Percentiles rank a stretch among this genome's conserved stretches.
These are phyloP conservation scores for Neolamprologus tretocephalus DNA, from an alignment of 2,113 vertebrate species.

Conservation along the genomic window DNA sequence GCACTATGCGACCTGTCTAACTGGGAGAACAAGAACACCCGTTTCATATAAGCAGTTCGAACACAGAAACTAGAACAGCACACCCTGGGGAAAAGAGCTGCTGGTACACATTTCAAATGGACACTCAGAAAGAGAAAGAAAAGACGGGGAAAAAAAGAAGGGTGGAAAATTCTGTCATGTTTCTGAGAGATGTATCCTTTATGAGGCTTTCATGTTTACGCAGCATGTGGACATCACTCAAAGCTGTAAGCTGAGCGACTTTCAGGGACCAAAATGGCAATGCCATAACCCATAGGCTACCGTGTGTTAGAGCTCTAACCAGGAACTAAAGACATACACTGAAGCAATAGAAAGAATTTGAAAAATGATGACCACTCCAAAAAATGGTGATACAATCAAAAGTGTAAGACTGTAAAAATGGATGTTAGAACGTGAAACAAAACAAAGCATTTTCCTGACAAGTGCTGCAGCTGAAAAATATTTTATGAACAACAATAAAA, in stretches of 20 bases:
- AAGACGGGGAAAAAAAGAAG: fast-evolving
- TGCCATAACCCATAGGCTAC: neutral
- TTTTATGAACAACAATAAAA: neutral
- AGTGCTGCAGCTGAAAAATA: neutral
- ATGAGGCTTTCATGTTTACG: neutral
- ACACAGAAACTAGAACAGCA: conserved; percentile 5
- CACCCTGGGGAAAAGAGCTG: neutral
- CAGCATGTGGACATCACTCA: neutral
- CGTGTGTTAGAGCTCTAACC: neutral
- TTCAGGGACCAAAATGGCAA: neutral
- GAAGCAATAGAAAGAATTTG: neutral
- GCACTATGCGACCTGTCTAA: conserved; percentile 19
- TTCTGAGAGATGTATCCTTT: neutral
- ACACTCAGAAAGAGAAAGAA: neutral
- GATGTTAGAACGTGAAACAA: neutral
- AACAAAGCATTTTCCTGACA: neutral
- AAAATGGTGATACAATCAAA: neutral
- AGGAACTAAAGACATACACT: neutral
- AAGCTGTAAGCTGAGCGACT: neutral
- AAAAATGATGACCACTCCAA: neutral
- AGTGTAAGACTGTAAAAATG: neutral
- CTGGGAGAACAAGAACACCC: conserved; percentile 28
- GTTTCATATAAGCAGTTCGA: neutral
- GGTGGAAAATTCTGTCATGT: neutral
- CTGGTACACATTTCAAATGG: neutral